Percentiles rank a stretch among this genome's conserved stretches.
Evolutionary conservation across 2,888 invertebrate genomes (phyloP).

Genomic region (Nysson spinosus): DNA sequence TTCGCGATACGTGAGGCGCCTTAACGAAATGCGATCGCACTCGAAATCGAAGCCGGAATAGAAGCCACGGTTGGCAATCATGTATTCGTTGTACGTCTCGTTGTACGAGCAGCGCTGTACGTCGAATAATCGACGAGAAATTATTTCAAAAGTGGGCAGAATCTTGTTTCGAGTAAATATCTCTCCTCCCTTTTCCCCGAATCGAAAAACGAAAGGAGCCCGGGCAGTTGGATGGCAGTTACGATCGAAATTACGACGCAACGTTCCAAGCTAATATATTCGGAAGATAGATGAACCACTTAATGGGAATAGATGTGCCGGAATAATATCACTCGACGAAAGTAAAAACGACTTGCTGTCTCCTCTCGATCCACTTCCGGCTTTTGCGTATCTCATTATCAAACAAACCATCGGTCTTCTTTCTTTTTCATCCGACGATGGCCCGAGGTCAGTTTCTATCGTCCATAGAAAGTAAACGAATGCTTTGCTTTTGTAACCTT

Average conservation of each 20-base stretch:
- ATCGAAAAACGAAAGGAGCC: background rate
- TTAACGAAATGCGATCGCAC: slow-evolving; percentile 3
- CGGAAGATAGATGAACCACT: slow-evolving; percentile 1
- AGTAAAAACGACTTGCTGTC: slow-evolving; percentile 46
- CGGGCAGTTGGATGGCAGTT: no score
- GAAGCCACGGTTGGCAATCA: no score
- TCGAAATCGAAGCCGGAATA: slow-evolving; percentile 28
- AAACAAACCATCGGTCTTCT: background rate
- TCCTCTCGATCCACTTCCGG: slow-evolving; percentile 33
- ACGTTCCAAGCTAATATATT: background rate
- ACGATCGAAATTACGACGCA: background rate
- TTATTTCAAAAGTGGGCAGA: no score
- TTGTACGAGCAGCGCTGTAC: no score
- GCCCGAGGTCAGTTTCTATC: slow-evolving; percentile 21
- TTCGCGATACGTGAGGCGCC: slow-evolving; percentile 29
- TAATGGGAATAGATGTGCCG: background rate
- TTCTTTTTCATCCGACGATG: slow-evolving; percentile 12
- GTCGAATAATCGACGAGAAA: no score
- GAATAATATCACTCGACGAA: slow-evolving; percentile 27
- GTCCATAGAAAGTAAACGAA: background rate
- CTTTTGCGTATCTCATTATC: slow-evolving; percentile 13
- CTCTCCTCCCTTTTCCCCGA: no score
- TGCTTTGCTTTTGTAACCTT: no score
- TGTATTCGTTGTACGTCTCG: no score
- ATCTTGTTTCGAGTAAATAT: no score